Conservation (phyloP, 2,797 vertebrate genomes). For the Threskiornis aethiopicus region DNA sequence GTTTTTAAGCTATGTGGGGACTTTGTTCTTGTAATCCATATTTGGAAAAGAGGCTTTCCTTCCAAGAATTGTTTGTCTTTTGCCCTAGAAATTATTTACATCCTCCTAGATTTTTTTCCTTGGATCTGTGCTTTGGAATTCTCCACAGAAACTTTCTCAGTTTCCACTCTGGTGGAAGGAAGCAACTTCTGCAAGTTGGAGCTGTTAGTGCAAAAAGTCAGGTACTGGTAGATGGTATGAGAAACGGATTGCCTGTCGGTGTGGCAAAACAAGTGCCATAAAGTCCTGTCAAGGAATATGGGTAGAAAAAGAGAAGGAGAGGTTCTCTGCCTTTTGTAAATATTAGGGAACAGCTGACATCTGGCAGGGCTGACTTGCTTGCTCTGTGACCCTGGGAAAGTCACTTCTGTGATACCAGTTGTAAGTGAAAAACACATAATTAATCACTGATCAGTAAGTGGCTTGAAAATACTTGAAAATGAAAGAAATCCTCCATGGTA, state of each 20-base stretch:
- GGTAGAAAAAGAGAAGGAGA: background rate
- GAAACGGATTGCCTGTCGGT: background rate
- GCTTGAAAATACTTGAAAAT: background rate
- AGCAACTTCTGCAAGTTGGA: background rate
- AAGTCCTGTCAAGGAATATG: background rate
- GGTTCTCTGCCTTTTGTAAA: background rate
- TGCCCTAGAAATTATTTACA: background rate
- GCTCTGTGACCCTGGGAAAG: background rate
- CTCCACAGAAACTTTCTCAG: background rate
- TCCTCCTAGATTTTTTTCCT: background rate
- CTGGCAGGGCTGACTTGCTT: background rate
- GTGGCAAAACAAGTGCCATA: background rate
- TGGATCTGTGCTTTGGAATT: background rate
- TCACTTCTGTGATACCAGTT: background rate
- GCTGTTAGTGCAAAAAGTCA: background rate
- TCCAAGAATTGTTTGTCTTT: constrained; percentile 14
- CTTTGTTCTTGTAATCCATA: background rate
- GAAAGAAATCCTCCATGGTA: background rate
- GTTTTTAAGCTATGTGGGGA: constrained; percentile 29
- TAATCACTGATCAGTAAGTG: background rate
- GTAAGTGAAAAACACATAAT: background rate
- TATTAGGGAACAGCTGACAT: background rate
- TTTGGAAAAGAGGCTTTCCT: background rate
- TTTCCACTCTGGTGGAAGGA: background rate
- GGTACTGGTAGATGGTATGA: background rate